These are phyloP conservation scores for Hemistola chrysoprasaria DNA, from an alignment of 2,888 invertebrate species.

Conservation along the genomic window DNA sequence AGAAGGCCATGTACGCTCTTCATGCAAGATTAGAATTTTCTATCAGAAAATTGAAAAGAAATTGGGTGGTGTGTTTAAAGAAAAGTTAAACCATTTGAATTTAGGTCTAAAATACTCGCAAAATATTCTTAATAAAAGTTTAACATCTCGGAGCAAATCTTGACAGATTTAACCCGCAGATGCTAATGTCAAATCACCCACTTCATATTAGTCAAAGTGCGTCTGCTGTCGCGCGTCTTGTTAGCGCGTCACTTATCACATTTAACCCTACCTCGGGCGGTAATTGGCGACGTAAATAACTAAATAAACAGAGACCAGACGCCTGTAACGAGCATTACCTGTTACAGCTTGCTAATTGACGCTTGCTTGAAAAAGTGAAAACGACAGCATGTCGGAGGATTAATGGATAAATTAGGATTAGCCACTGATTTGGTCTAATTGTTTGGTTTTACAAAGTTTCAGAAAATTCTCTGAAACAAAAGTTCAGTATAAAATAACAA, in stretches of 20 bases:
- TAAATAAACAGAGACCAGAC: constrained; percentile 43
- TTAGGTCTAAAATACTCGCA: constrained; percentile 1
- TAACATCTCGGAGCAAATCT: neutral
- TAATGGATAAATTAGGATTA: constrained; percentile 2
- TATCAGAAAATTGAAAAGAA: too few relatives aligned
- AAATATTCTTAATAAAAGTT: neutral
- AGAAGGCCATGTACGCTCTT: too few relatives aligned
- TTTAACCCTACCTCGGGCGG: constrained; percentile 47
- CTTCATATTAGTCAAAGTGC: constrained; percentile 19
- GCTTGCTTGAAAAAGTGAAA: constrained; percentile 16
- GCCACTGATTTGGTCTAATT: neutral
- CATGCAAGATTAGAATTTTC: too few relatives aligned
- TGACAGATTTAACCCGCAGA: constrained; percentile 4
- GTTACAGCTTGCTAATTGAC: constrained; percentile 31
- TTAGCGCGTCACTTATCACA: constrained; percentile 57
- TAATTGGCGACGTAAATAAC: constrained; percentile 59
- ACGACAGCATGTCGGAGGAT: constrained; percentile 1
- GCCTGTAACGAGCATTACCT: constrained; percentile 32
- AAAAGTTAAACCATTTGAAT: too few relatives aligned
- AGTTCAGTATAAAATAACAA: too few relatives aligned
- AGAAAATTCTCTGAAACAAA: too few relatives aligned
- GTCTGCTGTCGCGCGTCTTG: constrained; percentile 41
- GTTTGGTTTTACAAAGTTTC: too few relatives aligned
- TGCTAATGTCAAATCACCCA: constrained; percentile 16
- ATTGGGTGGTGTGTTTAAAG: too few relatives aligned